Percentiles rank a stretch among this genome's conserved stretches.
These are phyloP conservation scores for Ceuthmochares aereus DNA, from an alignment of 2,113 vertebrate genomes.

Conservation along the genomic window DNA sequence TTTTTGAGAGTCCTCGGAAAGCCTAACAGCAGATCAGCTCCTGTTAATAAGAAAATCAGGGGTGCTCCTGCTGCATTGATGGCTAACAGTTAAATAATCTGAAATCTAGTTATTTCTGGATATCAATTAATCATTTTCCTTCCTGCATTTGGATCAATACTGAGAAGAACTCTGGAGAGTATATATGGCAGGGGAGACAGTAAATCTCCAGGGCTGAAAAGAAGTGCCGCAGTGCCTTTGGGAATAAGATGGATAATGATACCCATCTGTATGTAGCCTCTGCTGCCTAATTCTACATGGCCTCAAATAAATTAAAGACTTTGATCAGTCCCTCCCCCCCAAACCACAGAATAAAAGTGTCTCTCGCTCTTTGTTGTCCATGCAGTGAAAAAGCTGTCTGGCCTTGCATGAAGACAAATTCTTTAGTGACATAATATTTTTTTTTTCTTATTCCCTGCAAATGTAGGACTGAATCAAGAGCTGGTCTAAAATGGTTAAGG, in stretches of 20 bases:
- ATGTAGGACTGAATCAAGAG: background rate
- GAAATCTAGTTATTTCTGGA: background rate
- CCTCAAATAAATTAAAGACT: background rate
- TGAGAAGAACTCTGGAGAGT: background rate
- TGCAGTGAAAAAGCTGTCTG: background rate
- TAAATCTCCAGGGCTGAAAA: background rate
- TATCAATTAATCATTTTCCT: background rate
- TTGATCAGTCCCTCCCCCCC: background rate
- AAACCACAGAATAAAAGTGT: background rate
- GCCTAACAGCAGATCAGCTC: background rate
- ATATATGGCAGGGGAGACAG: background rate
- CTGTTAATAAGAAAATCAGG: background rate
- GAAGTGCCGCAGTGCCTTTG: background rate
- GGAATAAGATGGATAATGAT: background rate
- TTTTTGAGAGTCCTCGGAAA: background rate
- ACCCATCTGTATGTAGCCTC: background rate
- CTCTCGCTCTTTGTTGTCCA: background rate
- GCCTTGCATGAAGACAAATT: background rate
- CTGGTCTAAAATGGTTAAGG: background rate
- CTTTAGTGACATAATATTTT: background rate
- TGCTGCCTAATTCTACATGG: background rate
- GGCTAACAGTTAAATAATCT: background rate
- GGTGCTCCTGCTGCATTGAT: background rate
- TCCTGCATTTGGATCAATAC: background rate
- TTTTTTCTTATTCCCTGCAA: background rate